Conservation (phyloP, 1,140 invertebrate species). For the Chironomus striatipennis region DNA sequence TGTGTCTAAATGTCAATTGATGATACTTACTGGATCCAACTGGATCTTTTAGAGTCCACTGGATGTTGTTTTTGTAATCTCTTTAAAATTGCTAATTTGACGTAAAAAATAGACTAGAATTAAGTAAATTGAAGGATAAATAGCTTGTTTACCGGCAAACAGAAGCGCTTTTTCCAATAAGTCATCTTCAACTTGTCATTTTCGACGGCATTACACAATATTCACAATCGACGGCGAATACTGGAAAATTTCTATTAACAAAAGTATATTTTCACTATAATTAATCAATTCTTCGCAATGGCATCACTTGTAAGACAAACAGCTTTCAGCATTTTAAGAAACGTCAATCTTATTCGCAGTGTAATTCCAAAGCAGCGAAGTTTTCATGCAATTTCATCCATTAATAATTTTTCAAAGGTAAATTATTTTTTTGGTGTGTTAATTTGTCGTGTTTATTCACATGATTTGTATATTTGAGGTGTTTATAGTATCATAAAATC, state of each 20-base stretch:
- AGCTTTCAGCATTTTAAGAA: background rate
- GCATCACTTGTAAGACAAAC: background rate
- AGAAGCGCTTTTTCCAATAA: no score
- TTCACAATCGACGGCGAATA: background rate
- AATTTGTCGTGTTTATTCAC: background rate
- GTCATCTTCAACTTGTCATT: no score
- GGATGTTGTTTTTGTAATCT: no score
- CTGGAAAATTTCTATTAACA: background rate
- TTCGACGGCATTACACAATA: background rate
- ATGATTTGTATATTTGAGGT: background rate
- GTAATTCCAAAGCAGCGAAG: background rate
- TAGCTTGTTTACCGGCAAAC: no score
- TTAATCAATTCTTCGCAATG: background rate
- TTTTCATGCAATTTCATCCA: conserved; percentile 4
- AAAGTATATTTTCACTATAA: background rate
- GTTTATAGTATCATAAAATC: background rate
- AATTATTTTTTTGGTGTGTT: background rate
- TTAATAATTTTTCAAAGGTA: background rate
- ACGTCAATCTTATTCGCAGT: background rate
- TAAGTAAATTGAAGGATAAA: no score
- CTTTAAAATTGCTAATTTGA: no score
- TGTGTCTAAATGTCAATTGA: no score
- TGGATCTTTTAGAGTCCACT: no score
- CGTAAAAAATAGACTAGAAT: no score
- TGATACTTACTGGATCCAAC: no score